Evolutionary conservation across 2,888 invertebrate genomes (phyloP).

Genomic region (Willowsia nigromaculata): DNA sequence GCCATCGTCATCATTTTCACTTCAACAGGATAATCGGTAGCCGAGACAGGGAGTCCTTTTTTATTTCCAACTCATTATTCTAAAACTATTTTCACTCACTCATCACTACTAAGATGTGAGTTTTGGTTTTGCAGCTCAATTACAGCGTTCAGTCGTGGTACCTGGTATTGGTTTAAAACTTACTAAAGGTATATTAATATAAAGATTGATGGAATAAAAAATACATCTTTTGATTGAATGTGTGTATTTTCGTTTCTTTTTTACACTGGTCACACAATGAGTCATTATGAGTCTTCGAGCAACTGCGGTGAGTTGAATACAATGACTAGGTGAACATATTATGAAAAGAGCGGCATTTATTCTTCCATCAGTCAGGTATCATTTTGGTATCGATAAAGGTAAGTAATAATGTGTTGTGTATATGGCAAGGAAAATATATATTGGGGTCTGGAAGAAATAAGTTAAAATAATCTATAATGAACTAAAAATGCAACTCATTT

Average conservation of each 20-base stretch:
- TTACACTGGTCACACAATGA: slow-evolving; percentile 30
- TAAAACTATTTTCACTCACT: slow-evolving; percentile 37
- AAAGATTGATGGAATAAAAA: background rate
- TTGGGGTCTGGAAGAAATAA: background rate
- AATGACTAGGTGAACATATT: slow-evolving; percentile 23
- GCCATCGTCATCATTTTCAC: slow-evolving; percentile 29
- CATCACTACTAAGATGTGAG: background rate
- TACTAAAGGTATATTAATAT: background rate
- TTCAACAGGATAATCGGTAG: slow-evolving; percentile 50
- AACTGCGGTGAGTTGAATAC: slow-evolving; percentile 42
- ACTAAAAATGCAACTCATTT: too few species aligned
- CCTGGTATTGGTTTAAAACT: too few species aligned
- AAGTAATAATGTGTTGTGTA: background rate
- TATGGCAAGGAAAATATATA: background rate
- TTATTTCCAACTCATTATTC: slow-evolving; percentile 33
- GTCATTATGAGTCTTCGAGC: slow-evolving; percentile 58
- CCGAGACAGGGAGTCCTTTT: slow-evolving; percentile 55
- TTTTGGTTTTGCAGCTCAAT: slow-evolving; percentile 11
- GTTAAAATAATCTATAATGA: too few species aligned
- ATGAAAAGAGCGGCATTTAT: slow-evolving; percentile 30
- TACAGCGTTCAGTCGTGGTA: background rate
- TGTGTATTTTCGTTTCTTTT: slow-evolving; percentile 17
- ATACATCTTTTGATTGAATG: slow-evolving; percentile 23
- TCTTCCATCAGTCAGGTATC: slow-evolving; percentile 45
- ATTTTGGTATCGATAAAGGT: slow-evolving; percentile 26